Conservation (phyloP, 1,140 invertebrate species). For the Liolophura sinensis region DNA sequence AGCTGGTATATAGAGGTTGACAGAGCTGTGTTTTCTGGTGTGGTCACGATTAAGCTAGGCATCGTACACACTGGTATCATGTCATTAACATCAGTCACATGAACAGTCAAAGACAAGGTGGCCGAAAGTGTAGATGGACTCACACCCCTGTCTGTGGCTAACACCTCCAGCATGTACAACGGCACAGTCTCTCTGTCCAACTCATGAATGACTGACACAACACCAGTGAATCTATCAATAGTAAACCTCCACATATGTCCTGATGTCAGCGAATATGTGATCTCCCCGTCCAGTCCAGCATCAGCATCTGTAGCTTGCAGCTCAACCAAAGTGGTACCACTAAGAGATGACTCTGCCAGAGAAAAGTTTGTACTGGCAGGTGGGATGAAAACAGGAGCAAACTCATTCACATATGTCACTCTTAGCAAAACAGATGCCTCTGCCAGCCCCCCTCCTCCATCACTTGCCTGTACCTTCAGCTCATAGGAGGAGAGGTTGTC, state of each 20-base stretch:
- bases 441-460: conserved; percentile 20
- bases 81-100: conserved; percentile 17
- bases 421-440: background rate
- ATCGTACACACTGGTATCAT: conserved; percentile 22
- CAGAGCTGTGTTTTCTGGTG: no score
- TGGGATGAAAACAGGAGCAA: no score
- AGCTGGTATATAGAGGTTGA: no score
- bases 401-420: no score
- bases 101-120: conserved; percentile 30
- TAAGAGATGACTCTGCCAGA: no score
- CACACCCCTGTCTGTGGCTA: conserved; percentile 23
- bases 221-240: conserved; percentile 21
- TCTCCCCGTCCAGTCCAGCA: conserved; percentile 15
- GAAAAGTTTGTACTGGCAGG: no score
- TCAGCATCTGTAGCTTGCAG: no score
- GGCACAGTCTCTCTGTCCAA: conserved; percentile 33
- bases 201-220: conserved; percentile 20
- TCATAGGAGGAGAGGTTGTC: conserved; percentile 78
- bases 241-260: conserved; percentile 4
- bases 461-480: conserved; percentile 73
- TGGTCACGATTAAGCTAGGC: no score
- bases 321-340: no score
- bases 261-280: conserved; percentile 34
- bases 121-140: conserved; percentile 18
- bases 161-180: conserved; percentile 24